A percentile compares a stretch with the other conserved stretches of the same genome.
These are phyloP conservation scores for Psylliodes chrysocephalus DNA, from an alignment of 2,888 invertebrate species.

Conservation along the genomic window DNA sequence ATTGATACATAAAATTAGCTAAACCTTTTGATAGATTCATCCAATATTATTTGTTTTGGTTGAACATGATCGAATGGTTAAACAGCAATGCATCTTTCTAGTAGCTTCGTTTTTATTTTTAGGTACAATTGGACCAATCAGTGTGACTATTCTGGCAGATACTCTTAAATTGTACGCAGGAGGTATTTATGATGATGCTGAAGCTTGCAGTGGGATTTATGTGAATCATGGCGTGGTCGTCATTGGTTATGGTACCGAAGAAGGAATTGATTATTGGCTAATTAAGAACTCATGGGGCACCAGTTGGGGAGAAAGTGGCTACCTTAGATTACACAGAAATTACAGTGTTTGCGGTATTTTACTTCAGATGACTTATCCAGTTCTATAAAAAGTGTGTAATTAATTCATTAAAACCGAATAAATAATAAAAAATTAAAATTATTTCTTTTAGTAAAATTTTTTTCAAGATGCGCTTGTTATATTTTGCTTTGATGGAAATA, in stretches of 20 bases:
- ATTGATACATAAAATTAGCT: too few relatives aligned
- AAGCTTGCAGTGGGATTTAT: background rate
- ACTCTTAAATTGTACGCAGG: background rate
- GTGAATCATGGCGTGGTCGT: background rate
- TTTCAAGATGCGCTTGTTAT: too few relatives aligned
- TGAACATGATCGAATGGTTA: too few relatives aligned
- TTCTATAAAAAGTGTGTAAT: too few relatives aligned
- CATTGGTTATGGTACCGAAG: slow-evolving; percentile 1
- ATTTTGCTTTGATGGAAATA: too few relatives aligned
- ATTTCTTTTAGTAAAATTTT: too few relatives aligned
- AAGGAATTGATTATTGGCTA: background rate
- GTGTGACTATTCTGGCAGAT: background rate
- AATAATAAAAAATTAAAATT: too few relatives aligned
- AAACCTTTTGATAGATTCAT: too few relatives aligned
- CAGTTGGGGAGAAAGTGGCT: background rate
- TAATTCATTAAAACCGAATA: too few relatives aligned
- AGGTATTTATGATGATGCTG: background rate
- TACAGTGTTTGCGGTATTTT: background rate
- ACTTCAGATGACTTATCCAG: background rate
- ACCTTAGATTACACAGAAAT: background rate
- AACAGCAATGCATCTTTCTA: too few relatives aligned
- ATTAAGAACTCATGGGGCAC: slow-evolving; percentile 5
- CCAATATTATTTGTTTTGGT: background rate
- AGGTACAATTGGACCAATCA: slow-evolving; percentile 5
- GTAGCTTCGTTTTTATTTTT: background rate